Evolutionary conservation across 1,140 invertebrate genomes (phyloP).

Genomic region (Octopus sinensis): DNA sequence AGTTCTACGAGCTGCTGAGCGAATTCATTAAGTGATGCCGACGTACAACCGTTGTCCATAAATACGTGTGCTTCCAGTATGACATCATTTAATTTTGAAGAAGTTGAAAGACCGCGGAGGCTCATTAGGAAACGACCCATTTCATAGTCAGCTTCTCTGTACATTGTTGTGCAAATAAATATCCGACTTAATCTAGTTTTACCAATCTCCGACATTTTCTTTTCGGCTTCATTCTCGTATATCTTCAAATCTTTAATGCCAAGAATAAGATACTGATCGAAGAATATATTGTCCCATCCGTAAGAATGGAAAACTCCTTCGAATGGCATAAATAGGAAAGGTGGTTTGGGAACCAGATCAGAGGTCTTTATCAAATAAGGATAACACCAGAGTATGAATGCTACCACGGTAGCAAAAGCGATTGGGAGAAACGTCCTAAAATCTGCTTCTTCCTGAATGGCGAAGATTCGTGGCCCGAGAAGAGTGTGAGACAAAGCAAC

Average conservation of each 20-base stretch:
- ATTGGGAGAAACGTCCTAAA: slow-evolving; percentile 26
- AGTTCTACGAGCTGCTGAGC: slow-evolving; percentile 39
- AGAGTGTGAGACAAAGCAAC: slow-evolving; percentile 20
- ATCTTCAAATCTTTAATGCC: slow-evolving; percentile 20
- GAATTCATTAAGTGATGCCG: slow-evolving; percentile 31
- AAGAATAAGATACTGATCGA: slow-evolving; percentile 28
- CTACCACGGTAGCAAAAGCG: slow-evolving; percentile 13
- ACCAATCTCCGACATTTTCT: not conserved
- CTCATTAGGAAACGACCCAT: slow-evolving; percentile 41
- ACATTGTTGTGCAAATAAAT: slow-evolving; percentile 47
- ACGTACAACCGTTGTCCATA: slow-evolving; percentile 39
- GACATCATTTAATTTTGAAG: slow-evolving; percentile 26
- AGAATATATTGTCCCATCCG: slow-evolving; percentile 32
- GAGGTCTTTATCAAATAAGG: slow-evolving; percentile 25
- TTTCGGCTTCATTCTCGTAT: not conserved
- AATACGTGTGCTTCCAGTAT: slow-evolving; percentile 44
- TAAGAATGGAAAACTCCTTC: slow-evolving; percentile 27
- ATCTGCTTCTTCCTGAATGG: slow-evolving; percentile 23
- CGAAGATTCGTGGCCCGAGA: slow-evolving; percentile 20
- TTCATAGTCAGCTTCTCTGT: slow-evolving; percentile 36
- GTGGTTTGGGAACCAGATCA: slow-evolving; percentile 21
- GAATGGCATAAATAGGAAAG: slow-evolving; percentile 28
- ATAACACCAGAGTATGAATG: slow-evolving; percentile 27
- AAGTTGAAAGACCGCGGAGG: slow-evolving; percentile 28
- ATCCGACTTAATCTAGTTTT: slow-evolving; percentile 25